Conservation (phyloP, 2,888 invertebrate genomes). For the Heliconius hortense region DNA sequence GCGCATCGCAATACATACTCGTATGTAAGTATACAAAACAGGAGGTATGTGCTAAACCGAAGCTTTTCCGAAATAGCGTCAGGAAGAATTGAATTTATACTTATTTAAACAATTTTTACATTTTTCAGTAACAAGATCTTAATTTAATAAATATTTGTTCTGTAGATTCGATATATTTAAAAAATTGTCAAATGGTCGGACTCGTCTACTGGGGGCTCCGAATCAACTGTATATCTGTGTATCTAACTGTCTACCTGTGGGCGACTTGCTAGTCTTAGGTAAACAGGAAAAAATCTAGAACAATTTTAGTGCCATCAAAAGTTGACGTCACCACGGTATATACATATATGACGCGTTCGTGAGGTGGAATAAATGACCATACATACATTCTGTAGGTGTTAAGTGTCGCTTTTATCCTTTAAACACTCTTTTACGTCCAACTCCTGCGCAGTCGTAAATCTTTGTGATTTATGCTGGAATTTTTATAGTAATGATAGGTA, state of each 20-base stretch:
- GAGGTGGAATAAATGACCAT: conserved; percentile 31
- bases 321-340: conserved; percentile 35
- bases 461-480: conserved; percentile 33
- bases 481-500: conserved; percentile 11
- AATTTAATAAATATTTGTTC: too few species aligned
- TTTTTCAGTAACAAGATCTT: too few species aligned
- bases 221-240: background rate
- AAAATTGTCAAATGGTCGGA: too few species aligned
- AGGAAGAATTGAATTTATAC: too few species aligned
- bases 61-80: too few species aligned
- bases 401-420: conserved; percentile 29
- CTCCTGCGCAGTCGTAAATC: conserved; percentile 40
- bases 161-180: too few species aligned
- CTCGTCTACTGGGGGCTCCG: too few species aligned
- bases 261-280: background rate
- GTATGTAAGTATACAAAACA: too few species aligned
- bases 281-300: conserved; percentile 18
- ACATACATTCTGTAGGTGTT: conserved; percentile 33
- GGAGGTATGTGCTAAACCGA: too few species aligned
- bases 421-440: conserved; percentile 28
- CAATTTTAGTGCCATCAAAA: conserved; percentile 8
- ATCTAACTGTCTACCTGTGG: background rate
- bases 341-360: conserved; percentile 18
- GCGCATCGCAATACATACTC: too few species aligned
- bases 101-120: too few species aligned